phyloP scores from a whole-genome alignment of 1,140 invertebrate genomes.

The Caenorhabditis inopinata region DNA sequence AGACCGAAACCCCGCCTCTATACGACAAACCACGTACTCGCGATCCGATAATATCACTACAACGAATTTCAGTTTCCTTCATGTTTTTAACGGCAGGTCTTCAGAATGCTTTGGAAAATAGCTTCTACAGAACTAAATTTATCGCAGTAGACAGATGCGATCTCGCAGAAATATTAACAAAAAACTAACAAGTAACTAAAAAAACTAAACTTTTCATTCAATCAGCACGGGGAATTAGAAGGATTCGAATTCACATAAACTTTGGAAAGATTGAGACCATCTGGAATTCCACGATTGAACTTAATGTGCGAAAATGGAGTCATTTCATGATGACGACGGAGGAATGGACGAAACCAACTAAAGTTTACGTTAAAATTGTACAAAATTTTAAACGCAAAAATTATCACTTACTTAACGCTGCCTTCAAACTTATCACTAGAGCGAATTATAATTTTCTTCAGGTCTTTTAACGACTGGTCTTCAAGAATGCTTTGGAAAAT shows the following conservation, averaged over 20 bases:
- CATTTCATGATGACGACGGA: constrained; percentile 7
- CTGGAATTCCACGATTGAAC: constrained; percentile 20
- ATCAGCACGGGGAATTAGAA: background rate
- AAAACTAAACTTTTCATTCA: no score
- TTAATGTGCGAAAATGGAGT: background rate
- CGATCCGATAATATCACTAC: no score
- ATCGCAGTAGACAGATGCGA: background rate
- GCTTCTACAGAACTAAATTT: background rate
- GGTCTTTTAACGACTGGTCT: background rate
- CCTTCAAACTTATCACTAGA: constrained; percentile 9
- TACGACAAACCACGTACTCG: no score
- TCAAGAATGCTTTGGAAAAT: background rate
- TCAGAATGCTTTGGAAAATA: background rate
- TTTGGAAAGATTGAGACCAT: background rate
- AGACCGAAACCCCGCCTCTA: no score
- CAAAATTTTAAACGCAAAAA: no score
- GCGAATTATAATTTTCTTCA: background rate
- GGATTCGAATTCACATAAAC: background rate
- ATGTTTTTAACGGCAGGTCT: background rate
- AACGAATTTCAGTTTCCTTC: background rate
- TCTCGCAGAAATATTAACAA: background rate
- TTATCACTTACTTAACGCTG: background rate
- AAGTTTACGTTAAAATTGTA: no score
- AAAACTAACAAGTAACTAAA: no score
- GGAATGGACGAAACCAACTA: constrained; percentile 16